These are phyloP conservation scores for Pteronura brasiliensis DNA, from an alignment of 2,113 vertebrate genomes.

Conservation along the genomic window DNA sequence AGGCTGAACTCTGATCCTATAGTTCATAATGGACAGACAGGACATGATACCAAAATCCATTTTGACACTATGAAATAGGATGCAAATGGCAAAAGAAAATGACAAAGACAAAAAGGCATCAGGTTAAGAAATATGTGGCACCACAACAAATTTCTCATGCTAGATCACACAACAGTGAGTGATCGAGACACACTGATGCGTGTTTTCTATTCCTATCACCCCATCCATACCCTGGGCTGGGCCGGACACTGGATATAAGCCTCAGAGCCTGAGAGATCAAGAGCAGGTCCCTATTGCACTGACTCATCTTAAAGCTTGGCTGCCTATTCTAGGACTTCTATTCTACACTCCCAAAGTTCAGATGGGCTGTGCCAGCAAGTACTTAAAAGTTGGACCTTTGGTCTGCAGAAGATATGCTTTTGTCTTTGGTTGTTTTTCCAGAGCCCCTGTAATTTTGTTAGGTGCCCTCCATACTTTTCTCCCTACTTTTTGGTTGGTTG, in stretches of 20 bases:
- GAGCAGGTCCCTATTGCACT: not conserved
- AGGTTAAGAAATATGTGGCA: constrained; percentile 10
- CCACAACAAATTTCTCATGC: not conserved
- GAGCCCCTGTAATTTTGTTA: not conserved
- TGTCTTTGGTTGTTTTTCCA: constrained; percentile 64
- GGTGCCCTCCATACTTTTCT: not conserved
- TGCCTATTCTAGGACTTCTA: not conserved
- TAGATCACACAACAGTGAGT: not conserved
- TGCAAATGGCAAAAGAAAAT: not conserved
- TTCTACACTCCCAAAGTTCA: not conserved
- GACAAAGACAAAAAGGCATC: not conserved
- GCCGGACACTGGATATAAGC: not conserved
- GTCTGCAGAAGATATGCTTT: constrained; percentile 19
- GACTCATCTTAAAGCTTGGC: not conserved
- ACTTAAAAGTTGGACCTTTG: not conserved
- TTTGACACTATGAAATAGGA: constrained; percentile 57
- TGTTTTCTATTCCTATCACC: not conserved
- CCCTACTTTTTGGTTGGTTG: not conserved
- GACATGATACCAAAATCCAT: constrained; percentile 9
- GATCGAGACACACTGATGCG: not conserved
- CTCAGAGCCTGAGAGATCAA: not conserved
- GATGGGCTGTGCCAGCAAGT: not conserved
- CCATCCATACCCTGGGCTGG: not conserved
- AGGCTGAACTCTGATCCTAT: constrained; percentile 32
- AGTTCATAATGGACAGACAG: constrained; percentile 27